A percentile compares a stretch with the other conserved stretches of the same genome.
These are phyloP conservation scores for Brachyrhaphis roseni DNA, from an alignment of 2,797 vertebrate genomes.

Conservation along the genomic window DNA sequence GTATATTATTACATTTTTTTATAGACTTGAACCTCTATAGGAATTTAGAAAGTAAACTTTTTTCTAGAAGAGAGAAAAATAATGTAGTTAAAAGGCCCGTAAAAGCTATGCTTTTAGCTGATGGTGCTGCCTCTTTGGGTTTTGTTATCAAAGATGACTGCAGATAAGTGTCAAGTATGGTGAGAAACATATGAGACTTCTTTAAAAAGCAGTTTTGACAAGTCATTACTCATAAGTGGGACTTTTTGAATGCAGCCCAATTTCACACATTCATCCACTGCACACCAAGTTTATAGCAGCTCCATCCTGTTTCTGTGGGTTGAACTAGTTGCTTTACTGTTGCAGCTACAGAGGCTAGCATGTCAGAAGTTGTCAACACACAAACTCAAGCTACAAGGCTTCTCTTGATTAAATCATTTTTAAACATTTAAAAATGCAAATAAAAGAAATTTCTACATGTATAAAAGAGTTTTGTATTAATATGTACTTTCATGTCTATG, in stretches of 20 bases:
- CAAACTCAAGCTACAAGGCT: constrained; percentile 24
- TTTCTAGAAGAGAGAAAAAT: neutral
- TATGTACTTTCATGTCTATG: neutral
- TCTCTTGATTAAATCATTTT: neutral
- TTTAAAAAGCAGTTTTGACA: neutral
- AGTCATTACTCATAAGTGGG: constrained; percentile 5
- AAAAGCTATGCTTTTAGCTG: neutral
- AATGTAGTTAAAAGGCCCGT: neutral
- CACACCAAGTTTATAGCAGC: neutral
- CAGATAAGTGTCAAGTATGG: neutral
- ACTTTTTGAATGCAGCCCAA: neutral
- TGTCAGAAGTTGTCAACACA: constrained; percentile 5
- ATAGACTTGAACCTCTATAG: neutral
- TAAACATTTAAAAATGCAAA: constrained; percentile 16
- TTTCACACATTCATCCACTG: neutral
- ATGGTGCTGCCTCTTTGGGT: neutral
- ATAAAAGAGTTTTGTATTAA: neutral
- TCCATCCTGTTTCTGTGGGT: constrained; percentile 35
- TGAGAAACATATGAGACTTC: neutral
- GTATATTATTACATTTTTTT: neutral
- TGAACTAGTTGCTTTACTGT: constrained; percentile 5
- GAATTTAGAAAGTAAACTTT: neutral
- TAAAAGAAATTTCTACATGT: neutral
- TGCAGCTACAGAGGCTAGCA: constrained; percentile 17
- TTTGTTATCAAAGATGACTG: neutral